Evolutionary conservation across 2,888 invertebrate genomes (phyloP), one percentile per base, ranked within the genome.

Genomic region (Unio delphinus): DNA sequence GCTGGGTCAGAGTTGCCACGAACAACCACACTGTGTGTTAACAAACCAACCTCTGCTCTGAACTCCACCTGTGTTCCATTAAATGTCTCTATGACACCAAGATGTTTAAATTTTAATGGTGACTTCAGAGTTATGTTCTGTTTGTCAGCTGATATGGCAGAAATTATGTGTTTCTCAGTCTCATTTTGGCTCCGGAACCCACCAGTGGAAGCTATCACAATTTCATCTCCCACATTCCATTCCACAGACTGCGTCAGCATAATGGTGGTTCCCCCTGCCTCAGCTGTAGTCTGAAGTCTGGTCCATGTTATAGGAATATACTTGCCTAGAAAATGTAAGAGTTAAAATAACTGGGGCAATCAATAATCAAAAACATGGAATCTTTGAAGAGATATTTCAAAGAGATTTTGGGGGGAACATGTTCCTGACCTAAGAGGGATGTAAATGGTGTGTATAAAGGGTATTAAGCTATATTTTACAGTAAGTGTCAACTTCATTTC

Each of bases 161-260:
- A 56, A 26, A 89, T 88, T 2, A 65, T 80, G 17, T 79, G 74
- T 61, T 80, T 69, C 79, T 89, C 89, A 62, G 76, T 87, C 67
- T 89, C 82, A 45, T 70, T 78, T 75, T 87, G 87, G 18, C 80
- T 80, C 64, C 79, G 81, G n/a, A 76, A 75, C 61, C 83, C 78
- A 11, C 88, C 84, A 3, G 89, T 89, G 45, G 87, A 81, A 6
- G 89, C 88, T n/a, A 89, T 86, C 61, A 86, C 85, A 57, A 89
- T 84, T 71, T 86, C 74, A 70, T 88, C 87, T 1, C 79, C 81
- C 23, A 72, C 71, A 15, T 79, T 69, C 81, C 81, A 81, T 34
- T 75, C 73, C 6, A 81, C 81, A 18, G 73, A 72, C 26, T 72
- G 58, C 26, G 69, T 30, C 6, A 81, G 66, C 4, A 59, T 60